Percentiles rank a stretch among this genome's conserved stretches.
Conservation (phyloP, 2,113 vertebrate species). For the Pontoporia blainvillei region DNA sequence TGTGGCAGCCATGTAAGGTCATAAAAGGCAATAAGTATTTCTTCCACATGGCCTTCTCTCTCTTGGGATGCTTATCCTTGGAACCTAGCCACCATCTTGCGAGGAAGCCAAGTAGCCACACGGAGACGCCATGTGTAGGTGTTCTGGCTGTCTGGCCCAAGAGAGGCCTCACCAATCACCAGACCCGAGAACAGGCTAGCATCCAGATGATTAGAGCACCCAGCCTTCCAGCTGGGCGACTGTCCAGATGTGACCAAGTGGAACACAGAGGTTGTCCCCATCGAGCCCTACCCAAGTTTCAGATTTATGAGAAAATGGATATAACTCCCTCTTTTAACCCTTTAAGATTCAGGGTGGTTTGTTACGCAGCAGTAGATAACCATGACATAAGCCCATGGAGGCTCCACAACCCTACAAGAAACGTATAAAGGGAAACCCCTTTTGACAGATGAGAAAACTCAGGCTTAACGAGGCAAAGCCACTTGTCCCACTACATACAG, state of each 20-base stretch:
- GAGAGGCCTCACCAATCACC: not conserved
- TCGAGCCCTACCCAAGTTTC: not conserved
- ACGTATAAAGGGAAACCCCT: not conserved
- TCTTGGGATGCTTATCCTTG: not conserved
- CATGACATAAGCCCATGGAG: not conserved
- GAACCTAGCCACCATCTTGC: not conserved
- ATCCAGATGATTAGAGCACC: not conserved
- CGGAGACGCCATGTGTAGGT: accelerated
- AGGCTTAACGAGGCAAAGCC: not conserved
- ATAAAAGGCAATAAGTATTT: not conserved
- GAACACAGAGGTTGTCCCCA: not conserved
- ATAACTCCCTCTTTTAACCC: not conserved
- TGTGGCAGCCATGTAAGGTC: not conserved
- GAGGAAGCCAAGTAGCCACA: not conserved
- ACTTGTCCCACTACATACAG: not conserved
- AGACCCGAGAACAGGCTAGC: not conserved
- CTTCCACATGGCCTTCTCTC: not conserved
- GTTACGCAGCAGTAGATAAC: not conserved
- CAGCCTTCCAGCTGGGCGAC: not conserved
- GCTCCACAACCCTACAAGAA: accelerated
- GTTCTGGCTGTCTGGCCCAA: not conserved
- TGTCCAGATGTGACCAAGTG: not conserved
- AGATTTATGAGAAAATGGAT: not conserved
- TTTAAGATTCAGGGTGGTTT: not conserved
- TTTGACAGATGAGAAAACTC: not conserved